A percentile compares a stretch with the other conserved stretches of the same genome.
Conservation (phyloP, 2,797 vertebrate species). For the Amniataba percoides region DNA sequence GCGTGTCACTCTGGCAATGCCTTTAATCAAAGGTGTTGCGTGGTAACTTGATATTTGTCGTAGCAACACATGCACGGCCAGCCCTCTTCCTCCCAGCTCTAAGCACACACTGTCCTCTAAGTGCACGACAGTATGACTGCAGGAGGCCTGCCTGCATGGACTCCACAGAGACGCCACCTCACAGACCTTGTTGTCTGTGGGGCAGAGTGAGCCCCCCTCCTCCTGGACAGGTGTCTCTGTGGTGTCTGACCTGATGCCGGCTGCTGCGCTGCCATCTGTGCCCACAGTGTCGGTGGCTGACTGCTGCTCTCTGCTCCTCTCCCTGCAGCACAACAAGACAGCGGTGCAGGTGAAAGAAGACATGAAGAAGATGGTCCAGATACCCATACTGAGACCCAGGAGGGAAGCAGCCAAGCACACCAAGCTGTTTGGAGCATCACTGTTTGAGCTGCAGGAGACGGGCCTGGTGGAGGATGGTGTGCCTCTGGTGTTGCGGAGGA, state of each 20-base stretch:
- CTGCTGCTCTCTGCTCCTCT: constrained; percentile 75
- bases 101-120: constrained; percentile 39
- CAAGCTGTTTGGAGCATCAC: constrained; percentile 85
- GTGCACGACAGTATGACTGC: constrained; percentile 18
- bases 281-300: constrained; percentile 70
- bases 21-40: constrained; percentile 77
- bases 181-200: constrained; percentile 8
- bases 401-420: constrained; percentile 37
- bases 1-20: constrained; percentile 50
- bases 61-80: constrained; percentile 72
- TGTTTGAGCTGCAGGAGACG: constrained; percentile 85
- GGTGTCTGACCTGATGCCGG: constrained; percentile 17
- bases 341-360: constrained; percentile 91
- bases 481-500: constrained; percentile 86
- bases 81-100: constrained; percentile 37
- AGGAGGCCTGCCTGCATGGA: constrained; percentile 31
- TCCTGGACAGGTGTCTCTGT: constrained; percentile 12
- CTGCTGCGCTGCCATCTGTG: constrained; percentile 5
- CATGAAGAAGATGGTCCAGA: constrained; percentile 90
- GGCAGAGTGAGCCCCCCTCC: constrained; percentile 10
- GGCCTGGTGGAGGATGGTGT: constrained; percentile 88
- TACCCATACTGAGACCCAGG: constrained; percentile 84
- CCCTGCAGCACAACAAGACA: constrained; percentile 90
- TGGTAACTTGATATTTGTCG: constrained; percentile 82
- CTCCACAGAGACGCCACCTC: constrained; percentile 14